phyloP scores from a whole-genome alignment of 2,888 invertebrate genomes.

The Caenorhabditis becei region DNA sequence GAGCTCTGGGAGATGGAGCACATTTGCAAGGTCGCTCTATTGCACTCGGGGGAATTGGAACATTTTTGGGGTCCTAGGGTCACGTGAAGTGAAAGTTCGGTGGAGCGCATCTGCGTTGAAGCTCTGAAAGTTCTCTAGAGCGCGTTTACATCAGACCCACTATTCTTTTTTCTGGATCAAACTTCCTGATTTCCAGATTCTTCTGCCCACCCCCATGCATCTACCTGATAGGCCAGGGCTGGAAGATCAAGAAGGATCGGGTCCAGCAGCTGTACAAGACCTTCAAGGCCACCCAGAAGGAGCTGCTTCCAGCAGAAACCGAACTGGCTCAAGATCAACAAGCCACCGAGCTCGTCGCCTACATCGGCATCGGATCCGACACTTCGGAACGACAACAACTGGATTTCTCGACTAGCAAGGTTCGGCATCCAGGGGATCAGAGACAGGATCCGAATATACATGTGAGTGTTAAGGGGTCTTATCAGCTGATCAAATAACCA shows the following conservation, averaged over 20 bases:
- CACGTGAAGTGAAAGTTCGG: too few relatives aligned
- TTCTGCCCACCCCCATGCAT: slow-evolving; percentile 99
- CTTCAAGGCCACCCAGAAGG: slow-evolving; percentile 49
- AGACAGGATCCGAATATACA: slow-evolving; percentile 57
- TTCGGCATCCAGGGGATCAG: slow-evolving; percentile 73
- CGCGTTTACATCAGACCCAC: too few relatives aligned
- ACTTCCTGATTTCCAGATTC: slow-evolving; percentile 87
- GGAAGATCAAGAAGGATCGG: slow-evolving; percentile 92
- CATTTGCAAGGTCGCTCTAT: too few relatives aligned
- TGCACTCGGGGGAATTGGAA: too few relatives aligned
- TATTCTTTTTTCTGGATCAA: too few relatives aligned
- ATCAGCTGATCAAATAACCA: too few relatives aligned
- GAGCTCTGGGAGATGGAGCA: too few relatives aligned
- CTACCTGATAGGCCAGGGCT: slow-evolving; percentile 97
- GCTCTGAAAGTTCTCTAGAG: too few relatives aligned
- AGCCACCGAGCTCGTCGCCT: slow-evolving; percentile 90
- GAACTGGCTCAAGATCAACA: slow-evolving; percentile 66
- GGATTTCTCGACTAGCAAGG: slow-evolving; percentile 93
- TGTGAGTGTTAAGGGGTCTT: slow-evolving; percentile 29
- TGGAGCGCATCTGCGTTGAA: too few relatives aligned
- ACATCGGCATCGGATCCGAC: slow-evolving; percentile 95
- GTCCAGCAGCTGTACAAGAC: slow-evolving; percentile 28
- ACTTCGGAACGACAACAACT: slow-evolving; percentile 99
- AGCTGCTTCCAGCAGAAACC: slow-evolving; percentile 19
- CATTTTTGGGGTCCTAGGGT: too few relatives aligned